Percentiles rank a stretch among this genome's conserved stretches.
Evolutionary conservation across 2,888 invertebrate genomes (phyloP).

Genomic region (Seladonia tumulorum): DNA sequence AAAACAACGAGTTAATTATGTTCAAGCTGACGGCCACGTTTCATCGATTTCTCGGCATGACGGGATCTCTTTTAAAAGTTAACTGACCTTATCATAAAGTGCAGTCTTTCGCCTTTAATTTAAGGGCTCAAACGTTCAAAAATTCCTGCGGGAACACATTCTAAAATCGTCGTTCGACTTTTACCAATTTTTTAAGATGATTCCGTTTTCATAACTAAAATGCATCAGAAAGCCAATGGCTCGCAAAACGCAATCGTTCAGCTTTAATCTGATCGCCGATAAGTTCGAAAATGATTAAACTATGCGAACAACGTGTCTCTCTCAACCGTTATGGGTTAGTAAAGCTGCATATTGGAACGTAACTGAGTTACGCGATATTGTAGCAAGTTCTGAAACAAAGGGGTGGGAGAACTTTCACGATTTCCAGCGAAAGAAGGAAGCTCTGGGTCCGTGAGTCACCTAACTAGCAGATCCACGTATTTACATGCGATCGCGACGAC

Average conservation of each 20-base stretch:
- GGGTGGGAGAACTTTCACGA: conserved; percentile 32
- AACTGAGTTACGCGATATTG: not conserved
- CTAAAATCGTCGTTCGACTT: too few species aligned
- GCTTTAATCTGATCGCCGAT: too few species aligned
- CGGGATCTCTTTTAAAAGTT: not conserved
- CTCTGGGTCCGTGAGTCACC: conserved; percentile 52
- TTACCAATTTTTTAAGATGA: too few species aligned
- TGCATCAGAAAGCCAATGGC: too few species aligned
- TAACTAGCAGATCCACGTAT: conserved; percentile 40
- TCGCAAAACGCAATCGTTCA: too few species aligned
- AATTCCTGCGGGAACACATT: too few species aligned
- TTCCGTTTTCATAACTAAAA: too few species aligned
- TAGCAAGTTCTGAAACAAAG: not conserved
- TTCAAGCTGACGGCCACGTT: not conserved
- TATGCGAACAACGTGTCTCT: too few species aligned
- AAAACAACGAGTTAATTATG: not conserved
- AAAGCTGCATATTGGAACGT: not conserved
- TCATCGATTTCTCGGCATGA: not conserved
- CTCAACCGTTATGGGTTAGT: not conserved
- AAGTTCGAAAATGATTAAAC: too few species aligned
- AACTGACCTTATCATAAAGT: not conserved
- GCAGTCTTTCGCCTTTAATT: not conserved
- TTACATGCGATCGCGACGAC: conserved; percentile 41
- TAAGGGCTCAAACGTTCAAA: too few species aligned
- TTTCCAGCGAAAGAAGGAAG: conserved; percentile 57